These are phyloP conservation scores for Coelinius sp. DNA, from an alignment of 2,888 invertebrate species.

Conservation along the genomic window DNA sequence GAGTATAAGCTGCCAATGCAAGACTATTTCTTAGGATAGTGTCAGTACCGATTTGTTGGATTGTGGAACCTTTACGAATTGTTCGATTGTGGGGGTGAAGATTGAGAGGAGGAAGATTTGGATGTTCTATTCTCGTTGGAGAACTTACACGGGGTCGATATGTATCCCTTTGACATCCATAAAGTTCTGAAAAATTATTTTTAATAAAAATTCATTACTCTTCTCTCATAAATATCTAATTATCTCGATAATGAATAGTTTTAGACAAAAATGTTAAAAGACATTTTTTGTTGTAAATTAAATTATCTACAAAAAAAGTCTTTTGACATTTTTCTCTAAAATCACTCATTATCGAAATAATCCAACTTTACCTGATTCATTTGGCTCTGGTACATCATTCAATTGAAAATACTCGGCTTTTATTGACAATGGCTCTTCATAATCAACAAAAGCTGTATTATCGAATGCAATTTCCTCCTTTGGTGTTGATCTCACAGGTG, in stretches of 20 bases:
- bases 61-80: conserved; percentile 61
- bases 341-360: neutral
- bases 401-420: conserved; percentile 79
- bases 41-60: conserved; percentile 59
- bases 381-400: conserved; percentile 71
- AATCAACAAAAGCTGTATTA: conserved; percentile 85
- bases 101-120: conserved; percentile 85
- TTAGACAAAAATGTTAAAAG: neutral
- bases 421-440: conserved; percentile 86
- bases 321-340: neutral
- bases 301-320: too few species aligned
- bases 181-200: conserved; percentile 51
- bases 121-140: conserved; percentile 86
- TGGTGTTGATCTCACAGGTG: conserved; percentile 59
- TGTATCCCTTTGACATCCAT: conserved; percentile 59
- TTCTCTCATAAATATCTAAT: neutral
- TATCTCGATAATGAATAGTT: neutral
- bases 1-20: conserved; percentile 61
- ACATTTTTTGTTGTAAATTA: neutral
- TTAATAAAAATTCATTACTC: neutral
- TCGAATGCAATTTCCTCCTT: conserved; percentile 74
- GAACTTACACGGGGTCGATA: conserved; percentile 82
- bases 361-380: conserved; percentile 57
- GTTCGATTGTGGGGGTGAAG: conserved; percentile 73
- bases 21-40: conserved; percentile 61